phyloP scores from a whole-genome alignment of 1,140 invertebrate genomes.

The Samia ricini region DNA sequence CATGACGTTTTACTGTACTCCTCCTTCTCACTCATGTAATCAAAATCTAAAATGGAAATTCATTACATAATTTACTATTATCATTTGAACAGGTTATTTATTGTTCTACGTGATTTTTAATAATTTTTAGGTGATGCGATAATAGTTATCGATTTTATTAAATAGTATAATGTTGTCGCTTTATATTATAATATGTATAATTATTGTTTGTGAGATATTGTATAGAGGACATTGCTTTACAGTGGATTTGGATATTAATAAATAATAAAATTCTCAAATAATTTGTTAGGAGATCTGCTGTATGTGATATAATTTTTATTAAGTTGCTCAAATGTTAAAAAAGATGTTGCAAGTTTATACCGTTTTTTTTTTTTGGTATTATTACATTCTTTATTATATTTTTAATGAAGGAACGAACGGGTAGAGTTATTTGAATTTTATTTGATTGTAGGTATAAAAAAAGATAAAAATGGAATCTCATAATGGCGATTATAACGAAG shows the following conservation, averaged over 20 bases:
- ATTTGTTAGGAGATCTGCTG: not conserved
- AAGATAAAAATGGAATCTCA: too few relatives aligned
- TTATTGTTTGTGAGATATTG: slow-evolving; percentile 23
- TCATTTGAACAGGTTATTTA: not conserved
- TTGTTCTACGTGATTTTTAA: slow-evolving; percentile 6
- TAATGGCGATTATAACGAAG: not conserved
- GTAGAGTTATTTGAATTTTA: too few relatives aligned
- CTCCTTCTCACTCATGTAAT: not conserved
- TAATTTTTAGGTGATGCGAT: slow-evolving; percentile 15
- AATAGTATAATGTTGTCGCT: slow-evolving; percentile 25
- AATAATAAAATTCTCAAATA: not conserved
- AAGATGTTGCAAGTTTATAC: too few relatives aligned
- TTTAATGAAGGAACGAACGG: too few relatives aligned
- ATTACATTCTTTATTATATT: too few relatives aligned
- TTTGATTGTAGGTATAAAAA: too few relatives aligned
- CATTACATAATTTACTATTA: too few relatives aligned
- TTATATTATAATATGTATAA: slow-evolving; percentile 34
- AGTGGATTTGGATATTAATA: not conserved
- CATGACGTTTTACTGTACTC: not conserved
- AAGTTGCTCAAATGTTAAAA: too few relatives aligned
- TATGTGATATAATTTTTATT: not conserved
- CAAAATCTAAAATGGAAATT: too few relatives aligned
- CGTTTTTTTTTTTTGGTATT: too few relatives aligned
- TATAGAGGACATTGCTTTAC: slow-evolving; percentile 29
- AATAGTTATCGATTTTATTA: slow-evolving; percentile 19